phyloP scores from a whole-genome alignment of 1,140 invertebrate genomes.

The Drosophila sturtevanti region DNA sequence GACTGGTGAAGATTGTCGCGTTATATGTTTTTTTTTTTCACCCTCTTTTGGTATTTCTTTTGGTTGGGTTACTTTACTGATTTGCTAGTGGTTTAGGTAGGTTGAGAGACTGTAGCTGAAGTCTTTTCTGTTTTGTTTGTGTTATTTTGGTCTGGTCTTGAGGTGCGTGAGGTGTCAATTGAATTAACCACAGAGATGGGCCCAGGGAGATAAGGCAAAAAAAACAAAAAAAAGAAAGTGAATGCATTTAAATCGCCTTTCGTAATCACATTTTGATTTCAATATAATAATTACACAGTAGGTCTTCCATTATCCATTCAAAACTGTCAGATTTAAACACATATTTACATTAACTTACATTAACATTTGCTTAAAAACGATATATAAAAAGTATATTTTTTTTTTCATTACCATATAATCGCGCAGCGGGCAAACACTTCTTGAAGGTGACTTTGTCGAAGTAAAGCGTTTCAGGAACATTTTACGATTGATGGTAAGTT shows the following conservation, averaged over 20 bases:
- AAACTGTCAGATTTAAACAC: constrained; percentile 4
- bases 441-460: background rate
- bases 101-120: constrained; percentile 9
- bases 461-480: background rate
- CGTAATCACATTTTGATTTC: background rate
- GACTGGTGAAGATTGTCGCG: constrained; percentile 34
- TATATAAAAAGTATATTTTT: constrained; percentile 23
- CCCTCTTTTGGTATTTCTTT: constrained; percentile 11
- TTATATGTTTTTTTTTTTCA: constrained; percentile 27
- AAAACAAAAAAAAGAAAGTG: too few relatives aligned
- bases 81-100: constrained; percentile 60
- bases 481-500: constrained; percentile 16
- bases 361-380: constrained; percentile 9
- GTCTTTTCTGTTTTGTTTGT: constrained; percentile 23
- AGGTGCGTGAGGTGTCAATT: constrained; percentile 62
- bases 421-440: background rate
- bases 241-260: constrained; percentile 20
- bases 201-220: constrained; percentile 2
- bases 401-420: background rate
- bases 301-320: background rate
- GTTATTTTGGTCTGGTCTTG: background rate
- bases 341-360: constrained; percentile 2
- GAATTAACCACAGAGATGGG: background rate
- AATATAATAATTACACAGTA: constrained; percentile 16
- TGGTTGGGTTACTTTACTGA: constrained; percentile 63